These are phyloP conservation scores for Albula glossodonta DNA, from an alignment of 2,113 vertebrate species.

Conservation along the genomic window DNA sequence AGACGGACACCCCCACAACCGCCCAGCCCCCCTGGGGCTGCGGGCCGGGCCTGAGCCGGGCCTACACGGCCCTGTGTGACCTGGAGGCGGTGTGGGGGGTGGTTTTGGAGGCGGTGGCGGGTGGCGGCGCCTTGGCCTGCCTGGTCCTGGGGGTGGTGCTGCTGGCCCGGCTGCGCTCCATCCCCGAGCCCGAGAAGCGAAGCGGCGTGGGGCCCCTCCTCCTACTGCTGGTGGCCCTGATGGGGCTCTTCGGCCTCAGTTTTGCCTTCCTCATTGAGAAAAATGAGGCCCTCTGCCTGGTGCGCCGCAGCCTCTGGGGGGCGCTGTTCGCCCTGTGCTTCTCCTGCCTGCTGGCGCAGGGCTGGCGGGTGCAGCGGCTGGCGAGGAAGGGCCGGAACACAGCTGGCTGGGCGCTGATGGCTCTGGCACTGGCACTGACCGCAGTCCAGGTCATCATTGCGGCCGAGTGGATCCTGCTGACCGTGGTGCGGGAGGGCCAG, in stretches of 20 bases:
- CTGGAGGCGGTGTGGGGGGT: slow-evolving; percentile 96
- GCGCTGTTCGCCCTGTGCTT: slow-evolving; percentile 92
- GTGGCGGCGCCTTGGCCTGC: slow-evolving; percentile 80
- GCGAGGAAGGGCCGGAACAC: slow-evolving; percentile 81
- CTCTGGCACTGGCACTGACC: slow-evolving; percentile 78
- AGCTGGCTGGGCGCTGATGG: slow-evolving; percentile 78
- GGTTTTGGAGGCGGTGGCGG: slow-evolving; percentile 88
- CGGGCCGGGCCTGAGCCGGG: slow-evolving; percentile 79
- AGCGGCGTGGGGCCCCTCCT: slow-evolving; percentile 86
- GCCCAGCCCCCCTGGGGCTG: slow-evolving; percentile 79
- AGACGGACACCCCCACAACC: slow-evolving; percentile 63
- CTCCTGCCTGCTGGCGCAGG: slow-evolving; percentile 90
- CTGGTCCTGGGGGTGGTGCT: slow-evolving; percentile 81
- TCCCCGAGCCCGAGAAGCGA: slow-evolving; percentile 85
- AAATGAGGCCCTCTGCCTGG: slow-evolving; percentile 81
- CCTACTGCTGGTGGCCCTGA: slow-evolving; percentile 85
- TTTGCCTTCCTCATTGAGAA: slow-evolving; percentile 91
- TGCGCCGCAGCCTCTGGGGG: slow-evolving; percentile 90
- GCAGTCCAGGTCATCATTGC: slow-evolving; percentile 92
- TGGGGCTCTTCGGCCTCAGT: slow-evolving; percentile 87
- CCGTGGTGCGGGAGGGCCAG: slow-evolving; percentile 83
- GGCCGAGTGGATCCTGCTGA: slow-evolving; percentile 90
- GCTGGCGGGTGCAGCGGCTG: slow-evolving; percentile 80
- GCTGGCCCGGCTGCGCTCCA: slow-evolving; percentile 79
- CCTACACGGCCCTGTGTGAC: slow-evolving; percentile 88